These are phyloP conservation scores for Enteromius trimaculatus DNA, from an alignment of 2,797 vertebrate genomes.

Conservation along the genomic window DNA sequence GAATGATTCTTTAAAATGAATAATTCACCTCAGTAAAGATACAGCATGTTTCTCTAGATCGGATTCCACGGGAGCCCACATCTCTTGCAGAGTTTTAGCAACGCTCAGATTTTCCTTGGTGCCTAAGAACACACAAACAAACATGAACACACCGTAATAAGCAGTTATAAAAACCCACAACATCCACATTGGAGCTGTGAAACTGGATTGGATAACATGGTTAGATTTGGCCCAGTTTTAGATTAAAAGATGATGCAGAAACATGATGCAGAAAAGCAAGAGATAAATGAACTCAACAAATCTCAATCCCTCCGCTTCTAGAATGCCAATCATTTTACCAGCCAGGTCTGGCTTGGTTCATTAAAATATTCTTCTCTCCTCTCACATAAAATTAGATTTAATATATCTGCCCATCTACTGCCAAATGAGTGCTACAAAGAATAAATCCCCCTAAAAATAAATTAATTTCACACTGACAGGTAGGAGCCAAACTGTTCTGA, in stretches of 20 bases:
- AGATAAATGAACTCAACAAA: conserved; percentile 25
- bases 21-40: conserved; percentile 84
- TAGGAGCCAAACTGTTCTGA: neutral
- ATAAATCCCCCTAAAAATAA: neutral
- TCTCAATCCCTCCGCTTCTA: conserved; percentile 14
- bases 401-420: conserved; percentile 14
- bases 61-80: conserved; percentile 81
- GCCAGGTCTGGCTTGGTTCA: conserved; percentile 1
- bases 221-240: neutral
- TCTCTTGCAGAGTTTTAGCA: conserved; percentile 77
- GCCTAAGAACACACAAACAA: conserved; percentile 71
- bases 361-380: conserved; percentile 7
- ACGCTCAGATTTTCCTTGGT: conserved; percentile 80
- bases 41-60: conserved; percentile 80
- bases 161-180: conserved; percentile 18
- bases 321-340: conserved; percentile 13
- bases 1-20: conserved; percentile 29
- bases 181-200: conserved; percentile 27
- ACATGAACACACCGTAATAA: conserved; percentile 27
- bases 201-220: conserved; percentile 6
- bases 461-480: conserved; percentile 7
- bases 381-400: neutral
- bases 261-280: conserved; percentile 17
- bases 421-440: neutral
- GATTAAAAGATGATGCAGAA: conserved; percentile 15